These are phyloP conservation scores for Lordiphosa stackelbergi DNA, from an alignment of 1,140 invertebrate species.

Conservation along the genomic window DNA sequence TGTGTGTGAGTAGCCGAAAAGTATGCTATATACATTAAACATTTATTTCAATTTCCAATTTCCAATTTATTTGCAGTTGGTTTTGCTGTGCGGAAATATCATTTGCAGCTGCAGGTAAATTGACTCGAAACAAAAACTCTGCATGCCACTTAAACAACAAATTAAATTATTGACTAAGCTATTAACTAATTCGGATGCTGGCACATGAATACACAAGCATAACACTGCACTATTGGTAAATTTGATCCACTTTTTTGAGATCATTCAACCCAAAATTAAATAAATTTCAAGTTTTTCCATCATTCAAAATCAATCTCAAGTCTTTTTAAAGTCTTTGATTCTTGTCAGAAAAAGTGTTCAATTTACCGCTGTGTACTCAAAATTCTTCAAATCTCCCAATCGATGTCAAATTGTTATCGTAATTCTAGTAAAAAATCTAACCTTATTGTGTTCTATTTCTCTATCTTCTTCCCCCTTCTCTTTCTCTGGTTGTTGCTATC, in stretches of 20 bases:
- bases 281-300: no score
- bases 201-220: neutral
- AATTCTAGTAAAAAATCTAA: slow-evolving; percentile 3
- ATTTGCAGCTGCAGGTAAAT: neutral
- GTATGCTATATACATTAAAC: slow-evolving; percentile 2
- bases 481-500: slow-evolving; percentile 38
- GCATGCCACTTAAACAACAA: slow-evolving; percentile 28
- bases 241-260: no score
- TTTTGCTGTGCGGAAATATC: neutral
- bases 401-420: slow-evolving; percentile 20
- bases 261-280: no score
- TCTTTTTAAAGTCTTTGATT: no score
- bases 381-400: slow-evolving; percentile 1
- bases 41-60: neutral
- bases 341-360: no score
- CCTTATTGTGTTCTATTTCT: slow-evolving; percentile 12
- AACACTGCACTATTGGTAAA: slow-evolving; percentile 6
- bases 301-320: no score
- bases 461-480: slow-evolving; percentile 8
- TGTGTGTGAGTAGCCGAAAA: neutral
- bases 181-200: slow-evolving; percentile 1
- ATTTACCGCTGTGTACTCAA: no score
- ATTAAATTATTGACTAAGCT: slow-evolving; percentile 3
- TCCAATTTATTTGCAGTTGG: slow-evolving; percentile 7
- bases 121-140: slow-evolving; percentile 15